Percentiles rank a stretch among this genome's conserved stretches.
These are phyloP conservation scores for Promerops cafer DNA, from an alignment of 2,113 vertebrate genomes.

Conservation along the genomic window DNA sequence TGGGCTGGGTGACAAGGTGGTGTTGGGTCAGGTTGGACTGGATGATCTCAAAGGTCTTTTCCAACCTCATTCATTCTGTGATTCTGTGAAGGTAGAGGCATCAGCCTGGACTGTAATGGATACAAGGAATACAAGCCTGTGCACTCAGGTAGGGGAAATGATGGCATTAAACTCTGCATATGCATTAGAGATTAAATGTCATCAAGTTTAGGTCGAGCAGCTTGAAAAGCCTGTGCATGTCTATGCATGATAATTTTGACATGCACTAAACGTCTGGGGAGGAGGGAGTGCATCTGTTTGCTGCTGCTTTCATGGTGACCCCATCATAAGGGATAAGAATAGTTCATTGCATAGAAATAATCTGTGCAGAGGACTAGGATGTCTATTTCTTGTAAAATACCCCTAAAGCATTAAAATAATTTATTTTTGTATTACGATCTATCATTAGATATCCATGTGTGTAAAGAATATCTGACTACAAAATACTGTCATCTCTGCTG, in stretches of 20 bases:
- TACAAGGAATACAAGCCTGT: not conserved
- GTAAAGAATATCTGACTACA: not conserved
- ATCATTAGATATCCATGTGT: not conserved
- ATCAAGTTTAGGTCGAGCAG: not conserved
- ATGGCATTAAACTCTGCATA: not conserved
- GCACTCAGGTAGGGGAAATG: not conserved
- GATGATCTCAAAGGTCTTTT: not conserved
- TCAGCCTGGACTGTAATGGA: not conserved
- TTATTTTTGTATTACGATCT: not conserved
- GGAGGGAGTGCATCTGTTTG: not conserved
- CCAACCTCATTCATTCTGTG: not conserved
- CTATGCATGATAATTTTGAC: not conserved
- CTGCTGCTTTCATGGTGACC: not conserved
- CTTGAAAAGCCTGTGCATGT: not conserved
- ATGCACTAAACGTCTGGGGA: not conserved
- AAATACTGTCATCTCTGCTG: not conserved
- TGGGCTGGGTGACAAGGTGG: too few species aligned
- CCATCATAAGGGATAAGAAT: not conserved
- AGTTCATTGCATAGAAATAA: not conserved
- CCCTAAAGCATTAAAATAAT: not conserved
- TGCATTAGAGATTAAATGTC: not conserved
- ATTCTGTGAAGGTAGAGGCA: too few species aligned
- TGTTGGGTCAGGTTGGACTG: not conserved
- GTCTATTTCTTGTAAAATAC: not conserved
- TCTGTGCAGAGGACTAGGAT: not conserved